phyloP scores from a whole-genome alignment of 2,113 vertebrate genomes.

The Cyprinodon tularosa region DNA sequence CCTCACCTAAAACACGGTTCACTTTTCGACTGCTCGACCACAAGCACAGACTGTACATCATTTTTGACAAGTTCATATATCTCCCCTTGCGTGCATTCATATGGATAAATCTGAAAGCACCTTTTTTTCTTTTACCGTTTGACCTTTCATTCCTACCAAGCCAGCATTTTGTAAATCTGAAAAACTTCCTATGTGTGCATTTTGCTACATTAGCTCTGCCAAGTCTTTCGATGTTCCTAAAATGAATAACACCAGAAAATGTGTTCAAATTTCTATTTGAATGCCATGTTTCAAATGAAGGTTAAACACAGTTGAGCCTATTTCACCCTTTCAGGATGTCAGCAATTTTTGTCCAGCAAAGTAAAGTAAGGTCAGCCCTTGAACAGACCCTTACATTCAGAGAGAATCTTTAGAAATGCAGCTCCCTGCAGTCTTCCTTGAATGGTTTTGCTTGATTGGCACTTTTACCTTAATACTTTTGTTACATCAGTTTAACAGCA shows the following conservation, averaged over 20 bases:
- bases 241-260: slow-evolving; percentile 16
- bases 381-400: slow-evolving; percentile 4
- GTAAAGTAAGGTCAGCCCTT: background rate
- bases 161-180: slow-evolving; percentile 36
- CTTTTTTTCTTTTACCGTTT: slow-evolving; percentile 12
- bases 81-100: slow-evolving; percentile 54
- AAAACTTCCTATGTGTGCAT: slow-evolving; percentile 36
- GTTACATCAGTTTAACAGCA: background rate
- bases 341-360: background rate
- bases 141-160: slow-evolving; percentile 47
- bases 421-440: slow-evolving; percentile 5
- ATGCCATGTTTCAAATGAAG: background rate
- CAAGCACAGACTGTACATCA: slow-evolving; percentile 52
- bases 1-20: slow-evolving; percentile 49
- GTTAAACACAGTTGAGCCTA: slow-evolving; percentile 1
- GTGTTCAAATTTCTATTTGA: slow-evolving; percentile 14
- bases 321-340: background rate
- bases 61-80: slow-evolving; percentile 56
- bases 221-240: slow-evolving; percentile 14
- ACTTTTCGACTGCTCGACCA: slow-evolving; percentile 53
- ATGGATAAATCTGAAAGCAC: slow-evolving; percentile 57
- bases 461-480: slow-evolving; percentile 13
- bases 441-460: slow-evolving; percentile 8
- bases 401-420: slow-evolving; percentile 11
- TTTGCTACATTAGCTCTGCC: slow-evolving; percentile 47